Evolutionary conservation across 2,113 vertebrate genomes (phyloP).

Genomic region (Sisor rabdophorus): DNA sequence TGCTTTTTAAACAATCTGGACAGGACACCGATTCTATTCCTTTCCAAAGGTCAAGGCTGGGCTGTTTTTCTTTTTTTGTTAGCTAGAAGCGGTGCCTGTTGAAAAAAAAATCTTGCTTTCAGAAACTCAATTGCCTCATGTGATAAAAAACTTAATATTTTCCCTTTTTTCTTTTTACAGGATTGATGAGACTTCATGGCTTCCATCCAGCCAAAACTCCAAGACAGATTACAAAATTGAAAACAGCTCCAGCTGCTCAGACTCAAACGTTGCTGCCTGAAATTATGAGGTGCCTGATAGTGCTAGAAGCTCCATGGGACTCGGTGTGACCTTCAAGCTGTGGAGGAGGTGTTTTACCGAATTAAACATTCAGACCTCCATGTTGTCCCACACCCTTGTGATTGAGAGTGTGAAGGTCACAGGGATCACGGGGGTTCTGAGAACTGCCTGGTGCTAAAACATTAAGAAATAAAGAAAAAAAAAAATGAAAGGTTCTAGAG

Average conservation of each 20-base stretch:
- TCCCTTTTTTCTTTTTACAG: background rate
- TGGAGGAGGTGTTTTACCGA: conserved; percentile 7
- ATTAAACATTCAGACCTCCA: background rate
- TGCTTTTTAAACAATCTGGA: background rate
- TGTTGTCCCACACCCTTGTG: conserved; percentile 4
- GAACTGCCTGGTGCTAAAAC: conserved; percentile 24
- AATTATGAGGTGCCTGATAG: conserved; percentile 11
- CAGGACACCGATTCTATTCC: background rate
- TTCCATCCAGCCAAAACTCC: background rate
- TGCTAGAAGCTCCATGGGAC: conserved; percentile 5
- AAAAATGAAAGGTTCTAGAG: background rate
- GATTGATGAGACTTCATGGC: background rate
- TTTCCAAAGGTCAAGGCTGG: background rate
- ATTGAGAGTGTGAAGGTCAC: conserved; percentile 9
- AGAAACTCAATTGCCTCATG: too few species aligned
- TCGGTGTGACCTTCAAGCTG: background rate
- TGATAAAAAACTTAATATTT: background rate
- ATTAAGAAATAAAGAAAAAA: background rate
- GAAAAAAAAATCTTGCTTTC: background rate
- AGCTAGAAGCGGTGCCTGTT: background rate
- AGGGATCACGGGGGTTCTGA: background rate
- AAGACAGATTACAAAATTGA: conserved; percentile 11
- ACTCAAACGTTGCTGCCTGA: conserved; percentile 10
- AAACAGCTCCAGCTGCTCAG: conserved; percentile 30
- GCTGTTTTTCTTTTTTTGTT: background rate